A percentile compares a stretch with the other conserved stretches of the same genome.
Evolutionary conservation across 53 echinoderm and acorn worm genomes (phyloP).

Genomic region (Hippasteria phrygiana): DNA sequence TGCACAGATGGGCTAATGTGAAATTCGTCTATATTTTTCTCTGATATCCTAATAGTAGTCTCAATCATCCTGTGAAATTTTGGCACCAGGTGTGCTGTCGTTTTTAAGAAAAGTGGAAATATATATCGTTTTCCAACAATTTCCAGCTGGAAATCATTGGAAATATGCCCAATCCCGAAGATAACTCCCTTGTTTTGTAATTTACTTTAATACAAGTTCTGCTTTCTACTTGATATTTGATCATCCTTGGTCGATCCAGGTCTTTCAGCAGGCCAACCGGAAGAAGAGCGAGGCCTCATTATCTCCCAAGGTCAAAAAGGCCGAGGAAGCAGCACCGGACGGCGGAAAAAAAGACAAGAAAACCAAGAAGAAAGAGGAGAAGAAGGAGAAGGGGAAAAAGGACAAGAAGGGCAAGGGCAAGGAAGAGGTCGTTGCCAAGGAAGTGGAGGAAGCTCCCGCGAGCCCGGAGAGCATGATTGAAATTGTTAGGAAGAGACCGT

Average conservation of each 20-base stretch:
- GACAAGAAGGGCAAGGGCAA: constrained; percentile 29
- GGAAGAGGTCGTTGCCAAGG: constrained; percentile 4
- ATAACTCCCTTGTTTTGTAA: too few species aligned
- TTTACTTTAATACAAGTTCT: too few species aligned
- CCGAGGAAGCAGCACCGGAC: neutral
- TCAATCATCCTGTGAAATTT: too few species aligned
- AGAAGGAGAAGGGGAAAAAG: constrained; percentile 53
- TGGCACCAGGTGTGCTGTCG: too few species aligned
- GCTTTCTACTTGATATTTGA: too few species aligned
- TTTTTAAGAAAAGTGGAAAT: too few species aligned
- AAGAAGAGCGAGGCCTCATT: neutral
- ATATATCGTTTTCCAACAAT: too few species aligned
- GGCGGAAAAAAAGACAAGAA: constrained; percentile 66
- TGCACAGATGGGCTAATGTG: too few species aligned
- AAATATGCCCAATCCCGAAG: too few species aligned
- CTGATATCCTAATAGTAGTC: too few species aligned
- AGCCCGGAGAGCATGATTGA: neutral
- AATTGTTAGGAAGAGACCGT: constrained; percentile 7
- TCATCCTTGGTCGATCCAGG: neutral
- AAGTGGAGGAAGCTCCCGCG: neutral
- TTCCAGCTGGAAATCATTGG: too few species aligned
- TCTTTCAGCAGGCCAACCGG: neutral
- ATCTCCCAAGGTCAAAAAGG: neutral
- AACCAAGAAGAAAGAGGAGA: constrained; percentile 58
- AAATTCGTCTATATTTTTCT: too few species aligned